These are phyloP conservation scores for Myotis myotis DNA, from an alignment of 2,797 vertebrate genomes.

Conservation along the genomic window DNA sequence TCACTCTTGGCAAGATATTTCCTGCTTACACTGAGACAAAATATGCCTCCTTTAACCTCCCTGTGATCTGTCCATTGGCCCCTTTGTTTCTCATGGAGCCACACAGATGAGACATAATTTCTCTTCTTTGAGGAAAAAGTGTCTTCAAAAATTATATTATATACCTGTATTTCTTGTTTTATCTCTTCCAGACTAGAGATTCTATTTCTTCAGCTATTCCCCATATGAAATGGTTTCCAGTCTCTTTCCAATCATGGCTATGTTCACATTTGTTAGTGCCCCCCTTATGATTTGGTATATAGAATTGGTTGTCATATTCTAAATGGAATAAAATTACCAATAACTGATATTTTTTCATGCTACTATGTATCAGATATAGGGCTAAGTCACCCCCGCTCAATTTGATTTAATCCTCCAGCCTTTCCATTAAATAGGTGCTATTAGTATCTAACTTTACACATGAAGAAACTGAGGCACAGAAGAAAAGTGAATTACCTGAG, in stretches of 20 bases:
- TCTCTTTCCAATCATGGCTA: background rate
- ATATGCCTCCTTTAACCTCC: background rate
- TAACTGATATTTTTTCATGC: background rate
- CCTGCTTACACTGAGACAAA: background rate
- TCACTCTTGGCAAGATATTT: background rate
- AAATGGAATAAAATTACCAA: background rate
- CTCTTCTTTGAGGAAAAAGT: background rate
- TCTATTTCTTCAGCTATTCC: background rate
- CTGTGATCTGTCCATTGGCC: background rate
- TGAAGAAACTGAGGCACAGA: background rate
- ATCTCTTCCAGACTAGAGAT: background rate
- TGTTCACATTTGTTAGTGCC: background rate
- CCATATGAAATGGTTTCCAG: background rate
- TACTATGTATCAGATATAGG: background rate
- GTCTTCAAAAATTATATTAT: background rate
- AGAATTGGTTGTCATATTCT: background rate
- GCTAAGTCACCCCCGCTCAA: too few relatives aligned
- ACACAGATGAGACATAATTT: background rate
- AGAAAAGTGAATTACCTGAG: too few relatives aligned
- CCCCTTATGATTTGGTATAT: background rate
- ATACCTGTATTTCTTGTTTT: background rate
- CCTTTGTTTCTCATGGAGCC: background rate
- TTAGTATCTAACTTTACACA: background rate
- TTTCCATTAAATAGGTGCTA: background rate
- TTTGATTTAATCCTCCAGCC: background rate